Evolutionary conservation across 2,113 vertebrate genomes (phyloP).

Genomic region (Arothron firmamentum): DNA sequence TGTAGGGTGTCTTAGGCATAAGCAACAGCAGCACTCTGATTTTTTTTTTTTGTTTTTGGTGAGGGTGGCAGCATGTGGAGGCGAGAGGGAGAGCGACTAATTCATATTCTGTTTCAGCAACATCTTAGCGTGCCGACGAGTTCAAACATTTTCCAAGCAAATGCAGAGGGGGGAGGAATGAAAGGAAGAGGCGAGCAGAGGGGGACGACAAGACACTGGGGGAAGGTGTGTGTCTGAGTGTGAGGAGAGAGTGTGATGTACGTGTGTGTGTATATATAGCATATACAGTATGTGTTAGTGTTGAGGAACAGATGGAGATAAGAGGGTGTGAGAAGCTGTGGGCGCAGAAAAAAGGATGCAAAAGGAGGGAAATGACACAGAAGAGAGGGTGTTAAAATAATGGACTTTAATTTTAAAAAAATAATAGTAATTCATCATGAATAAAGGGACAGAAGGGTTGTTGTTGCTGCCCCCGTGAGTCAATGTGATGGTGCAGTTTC

Average conservation of each 20-base stretch:
- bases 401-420: background rate
- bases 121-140: constrained; percentile 68
- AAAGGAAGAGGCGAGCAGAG: constrained; percentile 51
- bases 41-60: background rate
- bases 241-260: constrained; percentile 36
- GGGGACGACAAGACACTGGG: constrained; percentile 62
- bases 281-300: constrained; percentile 44
- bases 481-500: constrained; percentile 5
- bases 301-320: constrained; percentile 68
- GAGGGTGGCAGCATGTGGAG: constrained; percentile 47
- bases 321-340: constrained; percentile 44
- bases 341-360: constrained; percentile 45
- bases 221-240: constrained; percentile 36
- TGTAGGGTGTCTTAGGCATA: constrained; percentile 54
- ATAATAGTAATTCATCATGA: too few species aligned
- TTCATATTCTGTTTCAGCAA: constrained; percentile 75
- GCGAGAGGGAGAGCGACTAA: constrained; percentile 41
- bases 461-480: constrained; percentile 10
- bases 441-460: constrained; percentile 9
- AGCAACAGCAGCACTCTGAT: constrained; percentile 66
- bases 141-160: constrained; percentile 72
- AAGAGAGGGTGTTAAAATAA: constrained; percentile 29
- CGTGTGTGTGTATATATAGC: constrained; percentile 18
- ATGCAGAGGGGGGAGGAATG: constrained; percentile 47
- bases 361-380: constrained; percentile 36